phyloP scores from a whole-genome alignment of 92 coral and sea anemone genomes.

The Epizoanthus fatuus region DNA sequence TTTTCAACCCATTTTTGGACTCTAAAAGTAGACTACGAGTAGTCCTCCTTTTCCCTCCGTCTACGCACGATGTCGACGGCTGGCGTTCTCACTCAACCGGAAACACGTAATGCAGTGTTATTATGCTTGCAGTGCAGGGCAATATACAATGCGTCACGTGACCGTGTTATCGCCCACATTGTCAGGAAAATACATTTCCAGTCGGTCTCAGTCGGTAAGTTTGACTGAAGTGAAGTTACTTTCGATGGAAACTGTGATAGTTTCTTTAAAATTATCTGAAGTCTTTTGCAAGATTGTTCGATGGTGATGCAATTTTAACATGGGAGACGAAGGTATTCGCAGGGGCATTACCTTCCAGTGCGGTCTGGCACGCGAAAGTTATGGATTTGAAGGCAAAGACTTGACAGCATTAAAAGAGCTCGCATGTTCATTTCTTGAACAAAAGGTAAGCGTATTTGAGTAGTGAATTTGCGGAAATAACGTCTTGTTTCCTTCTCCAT shows the following conservation, averaged over 20 bases:
- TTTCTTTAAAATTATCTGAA: conserved; percentile 19
- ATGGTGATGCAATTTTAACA: conserved; percentile 51
- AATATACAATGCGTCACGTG: conserved; percentile 90
- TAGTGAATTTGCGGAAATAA: conserved; percentile 45
- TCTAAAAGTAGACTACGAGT: too few species aligned
- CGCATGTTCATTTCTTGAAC: conserved; percentile 98
- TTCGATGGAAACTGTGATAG: conserved; percentile 26
- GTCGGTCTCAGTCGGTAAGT: conserved; percentile 41
- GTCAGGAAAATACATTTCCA: conserved; percentile 87
- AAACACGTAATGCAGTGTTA: conserved; percentile 69
- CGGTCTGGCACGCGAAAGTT: conserved; percentile 96
- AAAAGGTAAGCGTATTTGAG: conserved; percentile 83
- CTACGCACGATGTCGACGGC: too few species aligned
- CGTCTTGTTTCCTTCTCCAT: conserved; percentile 27
- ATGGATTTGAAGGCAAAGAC: conserved; percentile 97
- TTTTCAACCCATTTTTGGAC: too few species aligned
- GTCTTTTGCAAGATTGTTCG: conserved; percentile 37
- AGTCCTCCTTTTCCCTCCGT: too few species aligned
- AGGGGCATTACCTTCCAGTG: conserved; percentile 96
- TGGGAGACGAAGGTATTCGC: conserved; percentile 84
- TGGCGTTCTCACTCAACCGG: conserved; percentile 63
- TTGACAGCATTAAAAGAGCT: conserved; percentile 91
- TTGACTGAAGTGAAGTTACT: conserved; percentile 23
- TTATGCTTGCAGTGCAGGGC: conserved; percentile 66
- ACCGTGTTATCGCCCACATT: conserved; percentile 92